A percentile compares a stretch with the other conserved stretches of the same genome.
Conservation (phyloP, 2,113 vertebrate species). For the Xiphophorus hellerii region DNA sequence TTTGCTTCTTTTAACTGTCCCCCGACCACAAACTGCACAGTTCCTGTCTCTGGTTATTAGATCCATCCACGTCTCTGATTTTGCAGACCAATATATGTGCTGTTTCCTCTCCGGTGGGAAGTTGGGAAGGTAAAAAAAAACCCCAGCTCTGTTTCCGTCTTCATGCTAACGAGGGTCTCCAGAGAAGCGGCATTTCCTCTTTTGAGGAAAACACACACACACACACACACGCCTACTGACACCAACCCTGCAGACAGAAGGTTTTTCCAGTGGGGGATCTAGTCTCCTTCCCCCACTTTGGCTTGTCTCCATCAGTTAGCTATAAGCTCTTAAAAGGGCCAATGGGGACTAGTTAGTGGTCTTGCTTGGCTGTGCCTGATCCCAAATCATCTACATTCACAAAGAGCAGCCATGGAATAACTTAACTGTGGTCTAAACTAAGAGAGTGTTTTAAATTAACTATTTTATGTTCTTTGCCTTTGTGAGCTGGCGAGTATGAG, state of each 20-base stretch:
- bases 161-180: constrained; percentile 64
- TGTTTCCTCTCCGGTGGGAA: constrained; percentile 52
- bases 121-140: constrained; percentile 25
- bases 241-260: constrained; percentile 20
- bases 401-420: not conserved
- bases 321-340: constrained; percentile 51
- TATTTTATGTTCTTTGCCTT: not conserved
- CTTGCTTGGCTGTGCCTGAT: constrained; percentile 15
- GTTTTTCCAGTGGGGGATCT: constrained; percentile 40
- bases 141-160: constrained; percentile 42
- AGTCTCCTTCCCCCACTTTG: constrained; percentile 67
- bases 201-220: constrained; percentile 21
- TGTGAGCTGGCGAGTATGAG: not conserved
- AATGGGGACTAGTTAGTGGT: constrained; percentile 66
- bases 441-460: not conserved
- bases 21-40: constrained; percentile 18
- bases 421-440: not conserved
- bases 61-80: constrained; percentile 13
- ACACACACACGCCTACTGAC: constrained; percentile 1
- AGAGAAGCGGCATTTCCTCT: constrained; percentile 65
- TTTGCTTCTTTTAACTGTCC: constrained; percentile 5
- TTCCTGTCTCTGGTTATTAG: constrained; percentile 12
- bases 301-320: constrained; percentile 73
- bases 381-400: constrained; percentile 12
- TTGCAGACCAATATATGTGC: constrained; percentile 9